A percentile compares a stretch with the other conserved stretches of the same genome.
phyloP scores from a whole-genome alignment of 2,113 vertebrate genomes.

The Uropsilus gracilis region DNA sequence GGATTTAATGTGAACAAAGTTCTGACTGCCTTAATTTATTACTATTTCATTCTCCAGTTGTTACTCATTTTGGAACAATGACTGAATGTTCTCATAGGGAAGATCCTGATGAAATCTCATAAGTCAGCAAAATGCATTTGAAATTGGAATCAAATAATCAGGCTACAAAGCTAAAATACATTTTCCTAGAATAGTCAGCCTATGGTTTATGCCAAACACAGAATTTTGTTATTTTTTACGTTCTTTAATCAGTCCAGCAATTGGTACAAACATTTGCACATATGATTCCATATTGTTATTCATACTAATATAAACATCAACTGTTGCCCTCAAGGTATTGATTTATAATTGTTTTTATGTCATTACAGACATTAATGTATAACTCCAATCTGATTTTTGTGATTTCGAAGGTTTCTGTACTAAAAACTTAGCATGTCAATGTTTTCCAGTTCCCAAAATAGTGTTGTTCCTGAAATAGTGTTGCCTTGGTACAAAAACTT shows the following conservation, averaged over 20 bases:
- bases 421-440: not conserved
- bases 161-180: not conserved
- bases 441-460: not conserved
- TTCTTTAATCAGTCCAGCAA: not conserved
- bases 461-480: not conserved
- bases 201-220: not conserved
- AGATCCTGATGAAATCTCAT: not conserved
- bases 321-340: not conserved
- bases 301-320: not conserved
- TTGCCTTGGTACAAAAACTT: not conserved
- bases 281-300: not conserved
- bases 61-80: not conserved
- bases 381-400: not conserved
- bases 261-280: not conserved
- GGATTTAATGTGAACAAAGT: not conserved
- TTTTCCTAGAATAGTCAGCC: not conserved
- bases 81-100: not conserved
- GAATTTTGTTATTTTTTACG: not conserved
- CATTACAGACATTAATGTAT: not conserved
- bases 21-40: not conserved
- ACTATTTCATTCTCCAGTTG: not conserved
- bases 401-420: not conserved
- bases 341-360: not conserved
- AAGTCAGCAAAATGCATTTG: not conserved
- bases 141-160: not conserved